A percentile compares a stretch with the other conserved stretches of the same genome.
These are phyloP conservation scores for Reticulitermes lucifugus DNA, from an alignment of 2,888 invertebrate genomes.

Conservation along the genomic window DNA sequence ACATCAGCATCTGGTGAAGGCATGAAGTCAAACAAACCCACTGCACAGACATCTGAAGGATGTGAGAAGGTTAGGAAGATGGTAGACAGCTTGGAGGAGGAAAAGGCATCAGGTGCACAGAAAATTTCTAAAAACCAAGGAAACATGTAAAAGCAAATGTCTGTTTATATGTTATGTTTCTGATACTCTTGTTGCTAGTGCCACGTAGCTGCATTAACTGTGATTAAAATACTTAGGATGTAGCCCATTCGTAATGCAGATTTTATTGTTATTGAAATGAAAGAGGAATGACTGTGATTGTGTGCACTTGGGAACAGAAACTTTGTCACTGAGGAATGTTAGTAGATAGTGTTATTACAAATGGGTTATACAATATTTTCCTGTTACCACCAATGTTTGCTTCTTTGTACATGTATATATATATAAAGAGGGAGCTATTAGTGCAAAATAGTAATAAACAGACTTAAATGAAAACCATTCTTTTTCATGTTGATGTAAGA, in stretches of 20 bases:
- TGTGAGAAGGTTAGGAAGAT: constrained; percentile 7
- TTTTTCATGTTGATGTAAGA: background rate
- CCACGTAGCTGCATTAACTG: constrained; percentile 17
- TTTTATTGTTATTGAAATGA: too few relatives aligned
- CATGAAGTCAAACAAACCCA: background rate
- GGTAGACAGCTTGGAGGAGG: constrained; percentile 28
- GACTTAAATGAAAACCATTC: background rate
- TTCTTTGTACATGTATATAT: background rate
- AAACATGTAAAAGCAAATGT: background rate
- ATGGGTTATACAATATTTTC: constrained; percentile 5
- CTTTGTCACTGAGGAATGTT: background rate
- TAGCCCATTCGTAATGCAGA: background rate
- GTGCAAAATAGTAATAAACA: constrained; percentile 1
- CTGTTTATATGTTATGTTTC: too few relatives aligned
- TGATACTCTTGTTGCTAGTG: constrained; percentile 15
- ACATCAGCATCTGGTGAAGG: background rate
- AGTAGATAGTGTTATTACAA: background rate
- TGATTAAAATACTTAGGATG: background rate
- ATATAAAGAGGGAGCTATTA: constrained; percentile 6
- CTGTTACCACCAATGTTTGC: background rate
- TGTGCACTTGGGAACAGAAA: background rate
- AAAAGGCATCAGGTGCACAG: background rate
- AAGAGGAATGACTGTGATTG: too few relatives aligned
- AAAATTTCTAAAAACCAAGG: constrained; percentile 15
- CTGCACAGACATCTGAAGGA: background rate